phyloP scores from a whole-genome alignment of 2,797 vertebrate genomes.

The Fundulus diaphanus region DNA sequence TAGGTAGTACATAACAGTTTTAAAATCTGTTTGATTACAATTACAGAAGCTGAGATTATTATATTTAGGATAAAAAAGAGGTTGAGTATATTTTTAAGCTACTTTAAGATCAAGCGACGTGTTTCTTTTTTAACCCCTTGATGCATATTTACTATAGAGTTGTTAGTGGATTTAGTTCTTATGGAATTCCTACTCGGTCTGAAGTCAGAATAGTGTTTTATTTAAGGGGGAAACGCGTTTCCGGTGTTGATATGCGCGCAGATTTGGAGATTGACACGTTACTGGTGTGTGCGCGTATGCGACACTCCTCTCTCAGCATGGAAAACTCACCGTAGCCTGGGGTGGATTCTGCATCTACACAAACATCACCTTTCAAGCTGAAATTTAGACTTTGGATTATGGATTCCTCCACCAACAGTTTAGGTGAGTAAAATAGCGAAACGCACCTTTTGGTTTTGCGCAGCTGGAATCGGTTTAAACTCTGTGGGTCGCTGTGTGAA shows the following conservation, averaged over 20 bases:
- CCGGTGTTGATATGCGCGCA: conserved; percentile 27
- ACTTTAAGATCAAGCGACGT: background rate
- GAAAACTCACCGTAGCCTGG: conserved; percentile 59
- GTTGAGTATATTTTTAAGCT: background rate
- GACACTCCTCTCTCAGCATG: conserved; percentile 69
- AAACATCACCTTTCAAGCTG: conserved; percentile 5
- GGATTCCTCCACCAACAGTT: conserved; percentile 82
- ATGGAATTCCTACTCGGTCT: background rate
- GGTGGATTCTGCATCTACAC: conserved; percentile 16
- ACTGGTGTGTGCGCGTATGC: conserved; percentile 11
- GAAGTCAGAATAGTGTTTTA: background rate
- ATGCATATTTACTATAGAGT: background rate
- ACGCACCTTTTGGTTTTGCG: background rate
- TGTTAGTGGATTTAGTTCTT: background rate
- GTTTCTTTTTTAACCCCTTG: background rate
- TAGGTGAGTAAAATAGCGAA: conserved; percentile 74
- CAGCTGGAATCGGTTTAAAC: background rate
- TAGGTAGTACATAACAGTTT: background rate
- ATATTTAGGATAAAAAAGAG: too few relatives aligned
- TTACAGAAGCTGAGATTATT: background rate
- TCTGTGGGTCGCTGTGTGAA: background rate
- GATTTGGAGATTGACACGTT: conserved; percentile 9
- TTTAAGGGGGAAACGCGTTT: conserved; percentile 30
- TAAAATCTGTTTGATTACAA: background rate
- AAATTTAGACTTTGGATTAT: conserved; percentile 43